Evolutionary conservation across 2,797 vertebrate species (phyloP).

Genomic region (Molossus molossus): DNA sequence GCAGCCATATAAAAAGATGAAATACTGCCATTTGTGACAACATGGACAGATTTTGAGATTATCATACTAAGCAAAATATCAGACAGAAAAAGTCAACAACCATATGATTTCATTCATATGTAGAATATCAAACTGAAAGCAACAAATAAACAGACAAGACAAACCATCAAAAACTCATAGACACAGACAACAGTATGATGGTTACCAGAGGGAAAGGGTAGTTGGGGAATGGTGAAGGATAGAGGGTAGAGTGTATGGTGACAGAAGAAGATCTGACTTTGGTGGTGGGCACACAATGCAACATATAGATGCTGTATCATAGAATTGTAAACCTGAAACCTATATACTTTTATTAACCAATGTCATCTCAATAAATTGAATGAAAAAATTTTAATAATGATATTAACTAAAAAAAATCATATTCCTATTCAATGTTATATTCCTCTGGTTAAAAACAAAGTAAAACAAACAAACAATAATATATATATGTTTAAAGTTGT

Average conservation of each 20-base stretch:
- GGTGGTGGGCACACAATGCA: neutral
- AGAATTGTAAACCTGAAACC: neutral
- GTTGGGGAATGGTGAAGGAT: neutral
- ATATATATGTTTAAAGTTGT: neutral
- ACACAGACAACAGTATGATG: neutral
- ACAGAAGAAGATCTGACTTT: neutral
- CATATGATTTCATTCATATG: neutral
- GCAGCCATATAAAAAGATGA: neutral
- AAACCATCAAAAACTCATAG: neutral
- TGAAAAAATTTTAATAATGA: neutral
- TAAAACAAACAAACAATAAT: neutral
- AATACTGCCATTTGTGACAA: neutral
- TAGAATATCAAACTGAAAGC: neutral
- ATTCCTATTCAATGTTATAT: conserved; percentile 20
- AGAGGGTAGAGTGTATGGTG: neutral
- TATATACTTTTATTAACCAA: neutral
- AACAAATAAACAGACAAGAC: neutral
- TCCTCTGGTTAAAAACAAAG: conserved; percentile 50
- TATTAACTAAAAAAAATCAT: neutral
- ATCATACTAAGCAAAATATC: neutral
- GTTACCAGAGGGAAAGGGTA: neutral
- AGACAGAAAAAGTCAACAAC: neutral
- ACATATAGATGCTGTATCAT: neutral
- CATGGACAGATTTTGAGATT: neutral
- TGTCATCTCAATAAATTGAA: neutral